Conservation (phyloP, 2,113 vertebrate species). For the Antennarius striatus region DNA sequence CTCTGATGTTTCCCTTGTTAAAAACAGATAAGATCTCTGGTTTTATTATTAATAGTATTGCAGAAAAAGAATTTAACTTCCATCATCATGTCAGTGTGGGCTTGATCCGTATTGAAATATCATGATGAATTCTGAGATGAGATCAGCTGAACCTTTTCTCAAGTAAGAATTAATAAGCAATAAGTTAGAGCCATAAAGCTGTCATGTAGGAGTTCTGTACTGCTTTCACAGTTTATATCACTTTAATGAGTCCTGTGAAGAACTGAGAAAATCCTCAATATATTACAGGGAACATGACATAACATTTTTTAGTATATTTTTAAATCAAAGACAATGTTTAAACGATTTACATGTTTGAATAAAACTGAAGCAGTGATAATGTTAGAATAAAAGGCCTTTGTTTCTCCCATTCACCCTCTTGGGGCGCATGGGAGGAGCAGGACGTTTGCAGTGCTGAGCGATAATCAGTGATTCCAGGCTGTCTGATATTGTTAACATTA, state of each 20-base stretch:
- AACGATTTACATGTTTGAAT: background rate
- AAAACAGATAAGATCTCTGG: no score
- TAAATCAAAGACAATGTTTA: background rate
- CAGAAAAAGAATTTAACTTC: background rate
- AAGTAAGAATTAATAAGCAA: background rate
- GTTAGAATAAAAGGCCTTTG: background rate
- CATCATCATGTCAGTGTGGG: background rate
- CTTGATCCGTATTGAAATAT: background rate
- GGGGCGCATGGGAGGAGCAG: background rate
- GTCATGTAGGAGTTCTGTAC: background rate
- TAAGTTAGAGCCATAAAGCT: conserved; percentile 17
- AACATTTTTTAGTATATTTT: no score
- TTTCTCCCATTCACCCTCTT: background rate
- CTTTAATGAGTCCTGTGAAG: background rate
- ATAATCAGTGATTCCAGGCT: background rate
- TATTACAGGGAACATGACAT: background rate
- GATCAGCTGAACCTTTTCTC: background rate
- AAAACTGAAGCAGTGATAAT: background rate
- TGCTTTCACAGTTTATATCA: background rate
- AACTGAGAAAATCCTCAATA: background rate
- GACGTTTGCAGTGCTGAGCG: background rate
- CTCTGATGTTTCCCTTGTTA: no score
- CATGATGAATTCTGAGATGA: background rate
- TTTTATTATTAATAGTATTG: background rate
- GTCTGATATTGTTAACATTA: background rate